phyloP scores from a whole-genome alignment of 2,888 invertebrate species.

The Labia minor region DNA sequence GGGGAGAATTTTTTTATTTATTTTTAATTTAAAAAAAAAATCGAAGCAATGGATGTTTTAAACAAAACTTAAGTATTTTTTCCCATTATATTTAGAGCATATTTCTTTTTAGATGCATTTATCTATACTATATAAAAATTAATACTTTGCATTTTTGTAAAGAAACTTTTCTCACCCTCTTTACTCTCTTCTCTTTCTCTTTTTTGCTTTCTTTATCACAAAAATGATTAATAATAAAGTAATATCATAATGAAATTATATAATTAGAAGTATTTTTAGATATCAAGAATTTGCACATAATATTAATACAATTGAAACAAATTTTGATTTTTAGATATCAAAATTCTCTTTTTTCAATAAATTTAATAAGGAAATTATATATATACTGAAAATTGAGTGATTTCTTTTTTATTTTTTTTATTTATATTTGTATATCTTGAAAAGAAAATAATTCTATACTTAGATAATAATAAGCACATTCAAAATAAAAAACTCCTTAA shows the following conservation, averaged over 20 bases:
- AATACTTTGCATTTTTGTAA: not conserved
- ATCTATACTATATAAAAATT: not conserved
- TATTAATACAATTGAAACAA: not conserved
- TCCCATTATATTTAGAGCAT: not conserved
- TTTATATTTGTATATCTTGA: too few relatives aligned
- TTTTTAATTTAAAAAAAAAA: not conserved
- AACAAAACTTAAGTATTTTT: constrained; percentile 5
- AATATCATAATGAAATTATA: not conserved
- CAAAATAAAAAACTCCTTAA: too few relatives aligned
- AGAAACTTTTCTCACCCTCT: constrained; percentile 9
- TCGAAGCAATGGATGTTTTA: constrained; percentile 1
- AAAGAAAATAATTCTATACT: too few relatives aligned
- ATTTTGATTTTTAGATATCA: not conserved
- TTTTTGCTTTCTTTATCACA: not conserved
- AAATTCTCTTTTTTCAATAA: not conserved
- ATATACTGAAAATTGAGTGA: too few relatives aligned
- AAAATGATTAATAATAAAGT: not conserved
- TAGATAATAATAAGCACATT: too few relatives aligned
- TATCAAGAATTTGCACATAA: not conserved
- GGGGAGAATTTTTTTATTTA: not conserved
- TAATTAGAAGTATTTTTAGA: not conserved
- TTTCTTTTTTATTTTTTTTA: too few relatives aligned
- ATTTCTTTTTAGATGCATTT: not conserved
- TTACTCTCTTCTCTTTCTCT: constrained; percentile 2
- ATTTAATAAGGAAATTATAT: too few relatives aligned